A percentile compares a stretch with the other conserved stretches of the same genome.
phyloP scores from a whole-genome alignment of 2,797 vertebrate species.

The Chiloscyllium punctatum region DNA sequence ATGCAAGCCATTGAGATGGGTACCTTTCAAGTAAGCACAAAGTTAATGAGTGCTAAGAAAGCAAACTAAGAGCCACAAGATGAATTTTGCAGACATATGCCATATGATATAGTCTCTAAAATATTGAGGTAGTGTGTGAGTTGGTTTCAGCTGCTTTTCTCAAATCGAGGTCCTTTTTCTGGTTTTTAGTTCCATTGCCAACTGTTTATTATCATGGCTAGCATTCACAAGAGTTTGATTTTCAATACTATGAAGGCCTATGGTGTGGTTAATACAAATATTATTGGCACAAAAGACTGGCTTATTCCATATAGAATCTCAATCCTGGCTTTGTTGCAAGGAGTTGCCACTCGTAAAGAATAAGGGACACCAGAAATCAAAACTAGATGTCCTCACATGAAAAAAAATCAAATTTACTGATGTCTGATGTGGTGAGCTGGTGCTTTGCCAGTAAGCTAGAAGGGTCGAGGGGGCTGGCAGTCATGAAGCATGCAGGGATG shows the following conservation, averaged over 20 bases:
- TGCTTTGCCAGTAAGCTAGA: not conserved
- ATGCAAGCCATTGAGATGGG: too few relatives aligned
- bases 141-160: not conserved
- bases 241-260: constrained; percentile 96
- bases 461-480: too few relatives aligned
- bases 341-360: constrained; percentile 73
- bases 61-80: too few relatives aligned
- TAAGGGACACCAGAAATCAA: constrained; percentile 65
- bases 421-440: constrained; percentile 70
- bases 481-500: too few relatives aligned
- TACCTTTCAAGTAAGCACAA: too few relatives aligned
- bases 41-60: too few relatives aligned
- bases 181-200: not conserved
- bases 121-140: not conserved
- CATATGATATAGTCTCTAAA: too few relatives aligned
- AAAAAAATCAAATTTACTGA: constrained; percentile 85
- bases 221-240: constrained; percentile 87
- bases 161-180: not conserved
- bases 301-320: constrained; percentile 91
- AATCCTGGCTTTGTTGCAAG: constrained; percentile 78
- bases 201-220: constrained; percentile 64
- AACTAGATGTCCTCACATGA: constrained; percentile 65
- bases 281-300: constrained; percentile 95
- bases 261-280: constrained; percentile 87
- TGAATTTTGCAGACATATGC: too few relatives aligned